These are phyloP conservation scores for Plagiodera versicolora DNA, from an alignment of 2,888 invertebrate species.

Conservation along the genomic window DNA sequence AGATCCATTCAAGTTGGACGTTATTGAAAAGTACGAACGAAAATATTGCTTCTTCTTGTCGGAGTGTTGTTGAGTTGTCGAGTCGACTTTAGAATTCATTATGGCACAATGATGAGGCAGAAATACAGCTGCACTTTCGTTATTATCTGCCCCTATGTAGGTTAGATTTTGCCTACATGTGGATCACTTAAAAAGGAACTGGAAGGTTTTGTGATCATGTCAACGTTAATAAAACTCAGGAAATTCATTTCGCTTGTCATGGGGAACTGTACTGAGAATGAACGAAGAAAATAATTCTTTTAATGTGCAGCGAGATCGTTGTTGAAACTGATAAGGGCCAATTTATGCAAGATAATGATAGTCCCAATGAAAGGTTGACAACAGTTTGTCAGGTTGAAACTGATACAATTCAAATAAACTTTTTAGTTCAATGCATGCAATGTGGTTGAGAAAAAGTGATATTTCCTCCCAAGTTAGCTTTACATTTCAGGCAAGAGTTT, in stretches of 20 bases:
- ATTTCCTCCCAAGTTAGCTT: no score
- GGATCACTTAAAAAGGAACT: constrained; percentile 5
- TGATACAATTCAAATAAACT: no score
- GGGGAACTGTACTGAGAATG: not conserved
- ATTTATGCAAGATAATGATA: no score
- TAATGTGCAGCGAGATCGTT: not conserved
- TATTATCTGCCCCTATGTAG: constrained; percentile 18
- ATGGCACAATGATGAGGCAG: constrained; percentile 24
- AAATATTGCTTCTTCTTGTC: constrained; percentile 26
- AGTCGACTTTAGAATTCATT: constrained; percentile 31
- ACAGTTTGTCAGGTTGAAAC: no score
- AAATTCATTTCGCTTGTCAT: constrained; percentile 11
- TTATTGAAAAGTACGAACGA: constrained; percentile 25
- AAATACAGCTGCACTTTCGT: constrained; percentile 26
- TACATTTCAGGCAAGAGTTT: no score
- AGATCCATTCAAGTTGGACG: constrained; percentile 30
- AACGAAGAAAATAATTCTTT: not conserved
- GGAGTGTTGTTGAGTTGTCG: constrained; percentile 21
- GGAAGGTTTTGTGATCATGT: constrained; percentile 5
- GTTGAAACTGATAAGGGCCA: no score
- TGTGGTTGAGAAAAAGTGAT: no score
- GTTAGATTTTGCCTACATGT: constrained; percentile 17
- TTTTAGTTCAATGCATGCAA: no score
- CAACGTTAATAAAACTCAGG: not conserved
- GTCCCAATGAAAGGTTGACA: no score